Conservation (phyloP, 1,140 invertebrate genomes). For the fruit fly (Drosophila melanogaster) region DNA sequence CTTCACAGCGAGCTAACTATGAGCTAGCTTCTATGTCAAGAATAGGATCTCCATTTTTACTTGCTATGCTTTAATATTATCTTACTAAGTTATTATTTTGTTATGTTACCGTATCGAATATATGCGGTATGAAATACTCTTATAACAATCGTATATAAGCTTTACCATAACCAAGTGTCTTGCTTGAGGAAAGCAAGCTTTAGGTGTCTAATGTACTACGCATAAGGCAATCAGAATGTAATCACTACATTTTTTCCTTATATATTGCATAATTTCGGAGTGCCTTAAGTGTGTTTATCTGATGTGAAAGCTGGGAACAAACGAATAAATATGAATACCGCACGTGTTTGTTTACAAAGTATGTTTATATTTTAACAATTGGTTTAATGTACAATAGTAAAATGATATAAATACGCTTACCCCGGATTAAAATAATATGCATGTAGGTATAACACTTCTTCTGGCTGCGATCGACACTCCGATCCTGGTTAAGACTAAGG, state of each 20-base stretch:
- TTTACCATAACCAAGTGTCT: neutral
- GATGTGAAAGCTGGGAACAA: neutral
- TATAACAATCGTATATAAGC: neutral
- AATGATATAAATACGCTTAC: constrained; percentile 69
- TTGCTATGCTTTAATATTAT: too few species aligned
- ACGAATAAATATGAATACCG: neutral
- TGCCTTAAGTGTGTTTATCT: neutral
- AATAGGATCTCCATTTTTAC: neutral
- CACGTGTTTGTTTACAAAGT: neutral
- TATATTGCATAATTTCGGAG: neutral
- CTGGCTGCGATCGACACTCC: constrained; percentile 29
- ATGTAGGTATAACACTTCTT: constrained; percentile 54
- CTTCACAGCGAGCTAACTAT: constrained; percentile 8
- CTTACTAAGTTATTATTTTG: neutral
- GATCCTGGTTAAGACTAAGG: constrained; percentile 62
- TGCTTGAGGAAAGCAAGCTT: neutral
- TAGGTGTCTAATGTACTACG: neutral
- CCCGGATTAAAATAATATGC: constrained; percentile 53
- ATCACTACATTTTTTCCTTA: neutral
- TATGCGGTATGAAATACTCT: neutral
- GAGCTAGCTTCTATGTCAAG: neutral
- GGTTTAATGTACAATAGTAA: constrained; percentile 51
- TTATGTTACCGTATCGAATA: neutral
- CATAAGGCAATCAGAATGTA: neutral
- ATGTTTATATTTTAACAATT: constrained; percentile 47